Conservation (phyloP, 2,888 invertebrate species). For the Arge pagana region DNA sequence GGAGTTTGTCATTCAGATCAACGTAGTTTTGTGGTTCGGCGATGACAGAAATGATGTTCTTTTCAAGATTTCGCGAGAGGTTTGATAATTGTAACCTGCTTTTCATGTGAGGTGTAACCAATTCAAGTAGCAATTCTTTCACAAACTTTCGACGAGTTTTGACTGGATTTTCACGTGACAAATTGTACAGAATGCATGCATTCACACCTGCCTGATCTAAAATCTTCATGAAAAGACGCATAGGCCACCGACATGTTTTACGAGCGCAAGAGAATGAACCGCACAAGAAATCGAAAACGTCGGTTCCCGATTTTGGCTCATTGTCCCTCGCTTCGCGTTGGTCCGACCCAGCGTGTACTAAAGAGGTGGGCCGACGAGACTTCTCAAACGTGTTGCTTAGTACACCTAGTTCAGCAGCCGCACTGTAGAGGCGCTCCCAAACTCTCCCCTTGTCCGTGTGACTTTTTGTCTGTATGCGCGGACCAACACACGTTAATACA, state of each 20-base stretch:
- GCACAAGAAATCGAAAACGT: constrained; percentile 30
- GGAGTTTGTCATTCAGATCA: neutral
- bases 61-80: neutral
- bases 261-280: constrained; percentile 23
- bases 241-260: constrained; percentile 28
- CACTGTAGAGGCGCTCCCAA: too few relatives aligned
- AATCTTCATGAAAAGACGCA: constrained; percentile 29
- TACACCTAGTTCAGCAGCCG: too few relatives aligned
- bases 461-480: too few relatives aligned
- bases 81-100: neutral
- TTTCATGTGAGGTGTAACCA: constrained; percentile 3
- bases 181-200: constrained; percentile 8
- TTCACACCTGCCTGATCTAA: constrained; percentile 29
- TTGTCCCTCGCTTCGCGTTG: too few relatives aligned
- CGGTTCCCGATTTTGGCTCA: too few relatives aligned
- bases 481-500: too few relatives aligned
- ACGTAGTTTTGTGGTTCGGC: neutral
- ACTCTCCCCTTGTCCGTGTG: too few relatives aligned
- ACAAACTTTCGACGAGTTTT: constrained; percentile 6
- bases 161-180: neutral
- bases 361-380: too few relatives aligned
- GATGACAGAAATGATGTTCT: neutral
- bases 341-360: too few relatives aligned
- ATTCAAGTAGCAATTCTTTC: neutral
- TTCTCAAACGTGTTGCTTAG: too few relatives aligned